Evolutionary conservation across 2,797 vertebrate species (phyloP), one percentile per base, ranked within the genome.

Genomic region (Lepilemur ruficaudatus): DNA sequence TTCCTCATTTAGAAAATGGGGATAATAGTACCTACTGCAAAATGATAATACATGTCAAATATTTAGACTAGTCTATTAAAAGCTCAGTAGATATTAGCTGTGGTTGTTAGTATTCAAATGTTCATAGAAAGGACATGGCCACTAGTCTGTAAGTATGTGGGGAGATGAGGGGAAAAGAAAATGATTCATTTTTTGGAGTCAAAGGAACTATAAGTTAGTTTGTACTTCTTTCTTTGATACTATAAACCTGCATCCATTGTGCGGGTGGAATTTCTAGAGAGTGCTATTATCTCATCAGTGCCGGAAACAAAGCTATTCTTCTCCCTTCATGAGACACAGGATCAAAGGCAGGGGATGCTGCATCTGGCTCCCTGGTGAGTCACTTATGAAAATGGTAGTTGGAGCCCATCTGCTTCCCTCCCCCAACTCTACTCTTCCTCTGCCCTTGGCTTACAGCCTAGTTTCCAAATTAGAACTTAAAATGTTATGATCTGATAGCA

Each of bases 401-500:
- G 89, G 75, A 93, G 84, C 57, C 46, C 91, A 88, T 96, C 93
- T 95, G 67, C 14, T 84, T 48, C 89, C 59, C 18, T 93, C 69
- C 17, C 67, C 43, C 80, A 79, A 50, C 20, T 91, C 89, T 80
- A 41, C 52, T 96, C 79, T 95, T 95, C 81, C n/a, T 89, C 63
- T 96, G 92, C 92, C 91, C 91, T 95, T 97, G 90, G 87, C 92
- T 92, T 87, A 81, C 17, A 50, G 89, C 90, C 80, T 86, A 75
- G 83, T 97, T 94, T 94, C 95, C 95, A 96, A 87, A 92, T 92
- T 75, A 92, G 82, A 79, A 22, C 70, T 96, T 88, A 80, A 91
- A 81, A 38, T 90, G 35, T 85, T 88, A 63, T 63, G 85, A 81
- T 73, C 73, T 88, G 76, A 87, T 90, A 89, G 32, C 70, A 38